phyloP scores from a whole-genome alignment of 2,797 vertebrate genomes.

The Phrynocephalus forsythii region DNA sequence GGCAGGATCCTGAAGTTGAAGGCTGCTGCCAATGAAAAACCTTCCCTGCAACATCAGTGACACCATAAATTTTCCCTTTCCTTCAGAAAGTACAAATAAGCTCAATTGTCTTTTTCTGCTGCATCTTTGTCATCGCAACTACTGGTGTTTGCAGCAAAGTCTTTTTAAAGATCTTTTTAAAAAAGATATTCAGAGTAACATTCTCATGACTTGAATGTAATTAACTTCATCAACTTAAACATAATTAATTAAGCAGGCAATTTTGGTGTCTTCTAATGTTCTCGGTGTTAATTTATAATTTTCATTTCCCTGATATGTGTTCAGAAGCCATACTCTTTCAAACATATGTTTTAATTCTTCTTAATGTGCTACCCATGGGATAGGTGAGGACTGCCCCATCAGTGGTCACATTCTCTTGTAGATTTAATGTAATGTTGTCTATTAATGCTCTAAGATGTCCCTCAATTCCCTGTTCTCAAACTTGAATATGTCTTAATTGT shows the following conservation, averaged over 20 bases:
- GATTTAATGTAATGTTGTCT: too few relatives aligned
- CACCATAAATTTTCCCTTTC: slow-evolving; percentile 13
- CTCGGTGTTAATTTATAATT: not conserved
- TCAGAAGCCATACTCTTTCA: not conserved
- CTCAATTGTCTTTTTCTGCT: not conserved
- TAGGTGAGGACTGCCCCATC: not conserved
- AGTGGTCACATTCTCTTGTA: too few relatives aligned
- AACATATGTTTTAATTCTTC: not conserved
- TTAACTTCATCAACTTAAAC: too few relatives aligned
- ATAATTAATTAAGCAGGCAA: too few relatives aligned
- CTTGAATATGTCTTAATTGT: too few relatives aligned
- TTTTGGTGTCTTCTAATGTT: too few relatives aligned
- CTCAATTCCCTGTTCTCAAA: too few relatives aligned
- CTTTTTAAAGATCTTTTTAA: too few relatives aligned
- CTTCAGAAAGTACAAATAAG: not conserved
- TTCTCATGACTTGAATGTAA: too few relatives aligned
- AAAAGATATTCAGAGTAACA: too few relatives aligned
- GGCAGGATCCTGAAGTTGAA: slow-evolving; percentile 58
- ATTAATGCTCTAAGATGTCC: too few relatives aligned
- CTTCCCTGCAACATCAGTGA: slow-evolving; percentile 20
- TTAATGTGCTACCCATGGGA: not conserved
- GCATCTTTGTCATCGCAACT: not conserved
- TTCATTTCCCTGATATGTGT: not conserved
- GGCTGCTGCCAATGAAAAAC: slow-evolving; percentile 51
- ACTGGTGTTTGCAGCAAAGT: too few relatives aligned